Conservation (phyloP, 2,797 vertebrate genomes). For the Zonotrichia albicollis region DNA sequence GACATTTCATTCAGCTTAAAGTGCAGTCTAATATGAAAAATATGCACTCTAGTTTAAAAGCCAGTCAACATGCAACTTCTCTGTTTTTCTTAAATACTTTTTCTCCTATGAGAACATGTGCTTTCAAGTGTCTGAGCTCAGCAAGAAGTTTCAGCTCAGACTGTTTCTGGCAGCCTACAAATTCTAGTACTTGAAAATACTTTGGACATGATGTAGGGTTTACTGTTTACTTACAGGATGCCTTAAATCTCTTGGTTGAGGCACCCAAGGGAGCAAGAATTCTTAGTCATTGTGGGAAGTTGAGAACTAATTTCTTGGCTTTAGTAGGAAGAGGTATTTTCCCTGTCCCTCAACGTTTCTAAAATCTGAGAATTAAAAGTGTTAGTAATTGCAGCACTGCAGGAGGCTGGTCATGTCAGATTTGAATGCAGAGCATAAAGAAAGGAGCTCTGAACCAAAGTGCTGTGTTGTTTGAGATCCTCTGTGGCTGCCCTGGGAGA, state of each 20-base stretch:
- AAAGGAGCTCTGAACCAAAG: background rate
- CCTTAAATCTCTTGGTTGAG: background rate
- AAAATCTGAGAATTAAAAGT: background rate
- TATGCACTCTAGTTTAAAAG: background rate
- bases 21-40: background rate
- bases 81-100: background rate
- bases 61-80: background rate
- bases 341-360: background rate
- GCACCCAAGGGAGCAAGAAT: background rate
- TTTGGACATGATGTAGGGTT: background rate
- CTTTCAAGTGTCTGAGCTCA: background rate
- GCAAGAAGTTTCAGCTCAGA: background rate
- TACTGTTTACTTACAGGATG: background rate
- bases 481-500: background rate
- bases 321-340: background rate
- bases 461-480: background rate
- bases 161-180: background rate
- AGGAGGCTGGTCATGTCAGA: background rate
- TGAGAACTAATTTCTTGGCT: background rate
- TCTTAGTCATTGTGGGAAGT: background rate
- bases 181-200: background rate
- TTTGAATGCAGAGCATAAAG: background rate
- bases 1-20: background rate
- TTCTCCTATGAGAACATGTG: background rate
- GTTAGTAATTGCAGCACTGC: background rate